phyloP scores from a whole-genome alignment of 2,888 invertebrate genomes.

The Sisyra terminalis region DNA sequence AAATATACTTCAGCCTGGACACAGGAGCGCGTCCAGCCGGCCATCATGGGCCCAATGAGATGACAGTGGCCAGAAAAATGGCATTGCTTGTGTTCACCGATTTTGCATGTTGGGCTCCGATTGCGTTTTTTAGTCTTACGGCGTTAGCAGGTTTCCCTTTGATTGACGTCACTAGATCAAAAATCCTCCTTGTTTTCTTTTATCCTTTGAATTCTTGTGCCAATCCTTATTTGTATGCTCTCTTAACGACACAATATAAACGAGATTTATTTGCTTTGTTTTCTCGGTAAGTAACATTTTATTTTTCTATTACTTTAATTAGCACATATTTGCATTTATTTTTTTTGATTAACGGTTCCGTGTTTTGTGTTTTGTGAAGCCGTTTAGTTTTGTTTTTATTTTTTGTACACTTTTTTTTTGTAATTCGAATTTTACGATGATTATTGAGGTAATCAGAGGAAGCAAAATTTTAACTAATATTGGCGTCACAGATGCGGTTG shows the following conservation, averaged over 20 bases:
- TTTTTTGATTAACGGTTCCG: too few species aligned
- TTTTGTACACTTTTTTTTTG: neutral
- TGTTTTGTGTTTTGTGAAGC: neutral
- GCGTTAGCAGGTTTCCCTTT: constrained; percentile 71
- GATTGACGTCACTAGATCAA: constrained; percentile 65
- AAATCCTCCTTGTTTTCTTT: constrained; percentile 74
- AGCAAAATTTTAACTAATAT: neutral
- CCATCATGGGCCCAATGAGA: constrained; percentile 33
- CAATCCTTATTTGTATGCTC: constrained; percentile 84
- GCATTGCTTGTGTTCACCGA: constrained; percentile 74
- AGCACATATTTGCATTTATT: neutral
- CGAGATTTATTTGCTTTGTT: constrained; percentile 52
- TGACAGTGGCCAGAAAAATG: constrained; percentile 78
- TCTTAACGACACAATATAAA: constrained; percentile 74
- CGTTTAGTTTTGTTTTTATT: neutral
- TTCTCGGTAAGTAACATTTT: constrained; percentile 34
- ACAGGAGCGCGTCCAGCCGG: constrained; percentile 41
- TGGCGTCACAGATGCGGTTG: constrained; percentile 30
- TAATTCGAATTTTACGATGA: neutral
- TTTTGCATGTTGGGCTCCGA: constrained; percentile 73
- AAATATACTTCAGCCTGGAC: constrained; percentile 69
- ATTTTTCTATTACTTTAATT: constrained; percentile 3
- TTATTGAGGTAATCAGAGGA: neutral
- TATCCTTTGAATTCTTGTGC: constrained; percentile 85
- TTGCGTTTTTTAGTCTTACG: constrained; percentile 76